phyloP scores from a whole-genome alignment of 2,797 vertebrate species.

The Meda fulgida region DNA sequence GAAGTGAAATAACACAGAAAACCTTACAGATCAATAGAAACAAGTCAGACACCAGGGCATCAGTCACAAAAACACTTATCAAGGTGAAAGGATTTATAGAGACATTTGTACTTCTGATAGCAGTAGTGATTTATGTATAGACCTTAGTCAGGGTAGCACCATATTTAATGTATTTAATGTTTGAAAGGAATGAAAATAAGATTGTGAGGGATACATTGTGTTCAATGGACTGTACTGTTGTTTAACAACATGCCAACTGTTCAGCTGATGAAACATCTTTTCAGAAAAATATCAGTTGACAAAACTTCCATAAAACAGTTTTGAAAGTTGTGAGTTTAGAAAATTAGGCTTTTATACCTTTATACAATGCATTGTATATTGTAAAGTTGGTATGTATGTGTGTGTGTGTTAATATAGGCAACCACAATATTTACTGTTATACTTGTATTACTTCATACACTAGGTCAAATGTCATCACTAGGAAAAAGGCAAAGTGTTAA shows the following conservation, averaged over 20 bases:
- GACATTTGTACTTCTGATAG: not conserved
- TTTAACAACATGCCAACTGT: conserved; percentile 12
- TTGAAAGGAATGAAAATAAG: not conserved
- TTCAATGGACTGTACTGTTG: not conserved
- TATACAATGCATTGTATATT: not conserved
- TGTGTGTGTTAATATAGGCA: not conserved
- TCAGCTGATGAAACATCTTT: conserved; percentile 3
- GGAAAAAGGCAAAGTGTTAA: not conserved
- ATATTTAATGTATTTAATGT: not conserved
- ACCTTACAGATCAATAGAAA: not conserved
- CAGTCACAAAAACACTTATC: conserved; percentile 14
- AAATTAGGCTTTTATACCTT: not conserved
- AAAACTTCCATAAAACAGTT: not conserved
- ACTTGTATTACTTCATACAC: not conserved
- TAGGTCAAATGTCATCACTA: not conserved
- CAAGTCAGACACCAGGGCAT: not conserved
- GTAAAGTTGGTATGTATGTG: not conserved
- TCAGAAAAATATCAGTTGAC: too few species aligned
- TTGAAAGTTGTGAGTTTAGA: not conserved
- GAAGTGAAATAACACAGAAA: not conserved
- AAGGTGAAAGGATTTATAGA: not conserved
- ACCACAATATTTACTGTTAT: not conserved
- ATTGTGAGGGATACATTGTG: not conserved
- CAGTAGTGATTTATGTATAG: not conserved
- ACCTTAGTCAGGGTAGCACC: not conserved